A percentile compares a stretch with the other conserved stretches of the same genome.
Evolutionary conservation across 2,797 vertebrate genomes (phyloP).

Genomic region (Peromyscus melanophrys): DNA sequence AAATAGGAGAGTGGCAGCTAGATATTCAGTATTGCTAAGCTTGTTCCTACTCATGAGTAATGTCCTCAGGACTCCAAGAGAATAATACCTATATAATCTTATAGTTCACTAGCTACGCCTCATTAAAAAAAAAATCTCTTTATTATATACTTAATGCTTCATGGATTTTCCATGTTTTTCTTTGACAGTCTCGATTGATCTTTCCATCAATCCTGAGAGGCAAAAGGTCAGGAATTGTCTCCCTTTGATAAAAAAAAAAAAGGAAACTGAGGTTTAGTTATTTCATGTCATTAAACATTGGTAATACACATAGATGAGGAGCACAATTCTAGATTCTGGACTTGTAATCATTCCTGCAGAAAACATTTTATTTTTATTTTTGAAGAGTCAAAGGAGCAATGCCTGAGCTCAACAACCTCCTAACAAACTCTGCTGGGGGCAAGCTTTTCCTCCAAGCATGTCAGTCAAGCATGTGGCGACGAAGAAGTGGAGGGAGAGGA

Average conservation of each 20-base stretch:
- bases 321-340: constrained; percentile 15
- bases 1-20: neutral
- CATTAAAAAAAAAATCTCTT: neutral
- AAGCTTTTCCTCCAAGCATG: constrained; percentile 32
- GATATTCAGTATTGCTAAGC: neutral
- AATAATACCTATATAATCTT: neutral
- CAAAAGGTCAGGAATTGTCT: neutral
- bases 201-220: neutral
- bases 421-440: neutral
- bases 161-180: neutral
- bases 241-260: neutral
- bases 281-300: neutral
- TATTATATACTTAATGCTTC: neutral
- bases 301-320: neutral
- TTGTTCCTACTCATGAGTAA: neutral
- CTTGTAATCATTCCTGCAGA: constrained; percentile 42
- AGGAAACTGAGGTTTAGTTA: neutral
- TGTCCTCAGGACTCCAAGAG: neutral
- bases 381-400: neutral
- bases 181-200: neutral
- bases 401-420: neutral
- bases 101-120: neutral
- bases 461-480: neutral
- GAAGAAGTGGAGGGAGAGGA: neutral
- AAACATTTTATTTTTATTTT: neutral